A percentile compares a stretch with the other conserved stretches of the same genome.
phyloP scores from a whole-genome alignment of 2,113 vertebrate genomes.

The Ageneiosus marmoratus region DNA sequence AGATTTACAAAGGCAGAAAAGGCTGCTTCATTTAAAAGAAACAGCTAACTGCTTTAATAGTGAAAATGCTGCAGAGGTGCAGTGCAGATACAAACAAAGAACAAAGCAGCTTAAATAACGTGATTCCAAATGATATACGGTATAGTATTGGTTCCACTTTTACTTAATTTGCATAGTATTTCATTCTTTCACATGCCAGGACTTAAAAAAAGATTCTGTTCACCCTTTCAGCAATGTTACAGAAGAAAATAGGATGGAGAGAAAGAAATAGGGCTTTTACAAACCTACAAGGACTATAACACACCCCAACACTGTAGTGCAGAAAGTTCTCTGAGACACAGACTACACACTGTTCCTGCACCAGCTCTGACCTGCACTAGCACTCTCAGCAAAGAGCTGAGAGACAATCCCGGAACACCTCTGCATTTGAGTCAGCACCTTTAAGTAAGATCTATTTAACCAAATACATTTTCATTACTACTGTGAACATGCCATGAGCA shows the following conservation, averaged over 20 bases:
- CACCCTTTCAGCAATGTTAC: background rate
- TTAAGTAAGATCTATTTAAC: background rate
- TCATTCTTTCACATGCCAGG: constrained; percentile 42
- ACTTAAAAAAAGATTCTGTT: constrained; percentile 41
- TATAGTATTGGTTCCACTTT: constrained; percentile 29
- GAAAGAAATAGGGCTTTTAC: background rate
- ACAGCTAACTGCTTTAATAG: constrained; percentile 56
- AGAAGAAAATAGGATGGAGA: background rate
- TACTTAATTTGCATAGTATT: constrained; percentile 38
- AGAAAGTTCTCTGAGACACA: constrained; percentile 10
- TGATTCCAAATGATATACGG: constrained; percentile 39
- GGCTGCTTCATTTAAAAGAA: constrained; percentile 63
- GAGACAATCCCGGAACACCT: background rate
- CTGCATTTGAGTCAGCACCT: background rate
- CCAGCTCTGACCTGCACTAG: background rate
- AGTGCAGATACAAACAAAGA: constrained; percentile 54
- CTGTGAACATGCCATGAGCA: background rate
- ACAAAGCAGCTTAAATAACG: constrained; percentile 38
- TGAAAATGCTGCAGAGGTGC: constrained; percentile 44
- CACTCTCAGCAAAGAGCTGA: background rate
- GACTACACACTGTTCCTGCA: background rate
- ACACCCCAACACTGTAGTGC: constrained; percentile 30
- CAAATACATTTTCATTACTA: background rate
- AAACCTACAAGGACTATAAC: background rate
- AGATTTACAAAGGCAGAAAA: constrained; percentile 48